These are phyloP conservation scores for Helicoverpa zea DNA, from an alignment of 1,140 invertebrate genomes.

Conservation along the genomic window DNA sequence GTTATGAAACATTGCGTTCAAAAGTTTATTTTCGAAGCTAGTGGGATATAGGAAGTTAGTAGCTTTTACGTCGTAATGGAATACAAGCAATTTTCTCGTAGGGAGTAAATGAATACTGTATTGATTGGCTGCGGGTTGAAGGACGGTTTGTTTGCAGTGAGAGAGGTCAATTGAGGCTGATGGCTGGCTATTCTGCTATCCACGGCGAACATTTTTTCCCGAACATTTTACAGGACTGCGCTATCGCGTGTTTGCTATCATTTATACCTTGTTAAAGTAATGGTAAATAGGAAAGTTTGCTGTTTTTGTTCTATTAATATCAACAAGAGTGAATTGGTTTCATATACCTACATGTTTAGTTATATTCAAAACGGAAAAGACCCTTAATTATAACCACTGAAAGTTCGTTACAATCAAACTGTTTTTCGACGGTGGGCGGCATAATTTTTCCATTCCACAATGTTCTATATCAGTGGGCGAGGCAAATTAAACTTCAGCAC, in stretches of 20 bases:
- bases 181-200: background rate
- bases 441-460: too few species aligned
- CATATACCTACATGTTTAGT: too few species aligned
- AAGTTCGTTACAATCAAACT: too few species aligned
- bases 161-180: conserved; percentile 47
- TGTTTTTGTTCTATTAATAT: too few species aligned
- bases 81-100: conserved; percentile 22
- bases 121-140: conserved; percentile 43
- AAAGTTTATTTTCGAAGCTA: conserved; percentile 11
- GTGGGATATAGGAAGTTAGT: background rate
- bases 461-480: background rate
- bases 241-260: conserved; percentile 1
- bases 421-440: too few species aligned
- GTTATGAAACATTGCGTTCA: background rate
- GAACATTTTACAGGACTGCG: background rate
- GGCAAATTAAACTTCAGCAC: conserved; percentile 4
- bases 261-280: background rate
- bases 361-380: too few species aligned
- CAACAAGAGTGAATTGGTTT: too few species aligned
- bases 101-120: conserved; percentile 35
- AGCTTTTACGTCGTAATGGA: conserved; percentile 34
- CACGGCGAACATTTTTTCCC: background rate
- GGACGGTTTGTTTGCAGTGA: conserved; percentile 51
- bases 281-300: background rate
- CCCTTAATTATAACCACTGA: too few species aligned